Evolutionary conservation across 2,113 vertebrate species (phyloP), one percentile per base, ranked within the genome.

Genomic region (Tonatia bakeri): DNA sequence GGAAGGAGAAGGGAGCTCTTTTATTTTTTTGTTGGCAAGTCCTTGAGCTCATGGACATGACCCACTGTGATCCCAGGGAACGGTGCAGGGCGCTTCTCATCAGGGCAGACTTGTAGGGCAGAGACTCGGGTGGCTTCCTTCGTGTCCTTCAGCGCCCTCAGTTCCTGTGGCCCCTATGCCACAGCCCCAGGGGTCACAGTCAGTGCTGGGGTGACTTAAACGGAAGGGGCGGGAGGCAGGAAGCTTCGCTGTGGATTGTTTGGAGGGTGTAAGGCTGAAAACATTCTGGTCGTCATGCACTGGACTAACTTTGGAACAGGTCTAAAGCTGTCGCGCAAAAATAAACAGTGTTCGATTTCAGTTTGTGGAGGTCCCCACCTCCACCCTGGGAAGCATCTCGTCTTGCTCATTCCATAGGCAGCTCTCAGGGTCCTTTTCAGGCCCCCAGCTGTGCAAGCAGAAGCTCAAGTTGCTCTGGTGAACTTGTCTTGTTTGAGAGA

Each of bases 271-370:
- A 40, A 64, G 45, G n/a, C 7, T 22, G 13, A 88, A 64, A 81
- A 79, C 61, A 43, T 61, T 73, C n/a, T 17, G n/a, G 65, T 91
- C 75, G 89, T 93, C 70, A 33, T 38, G 47, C 38, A 36, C 33
- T 17, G n/a, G 7, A 14, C 92, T 87, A 94, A 91, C 82, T 96
- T 93, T 40, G 31, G 87, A 96, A 64, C 11, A 20, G 38, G 43
- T 89, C 89, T 97, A 26, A 91, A 84, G 90, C 93, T 91, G 84
- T 73, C 6, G 0, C 59, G 43, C 56, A 83, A 64, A 94, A 91
- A 91, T 95, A 93, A 93, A 38, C 79, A n/a, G 90, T 77, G 67
- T 76, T 64, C 83, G 75, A 36, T 90, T 93, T 90, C 87, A 43
- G 69, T 43, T 52, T 54, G 52, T 92, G 67, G 70, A 50, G 88